Percentiles rank a stretch among this genome's conserved stretches.
phyloP scores from a whole-genome alignment of 1,140 invertebrate genomes.

The Brachionus rotundiformis region DNA sequence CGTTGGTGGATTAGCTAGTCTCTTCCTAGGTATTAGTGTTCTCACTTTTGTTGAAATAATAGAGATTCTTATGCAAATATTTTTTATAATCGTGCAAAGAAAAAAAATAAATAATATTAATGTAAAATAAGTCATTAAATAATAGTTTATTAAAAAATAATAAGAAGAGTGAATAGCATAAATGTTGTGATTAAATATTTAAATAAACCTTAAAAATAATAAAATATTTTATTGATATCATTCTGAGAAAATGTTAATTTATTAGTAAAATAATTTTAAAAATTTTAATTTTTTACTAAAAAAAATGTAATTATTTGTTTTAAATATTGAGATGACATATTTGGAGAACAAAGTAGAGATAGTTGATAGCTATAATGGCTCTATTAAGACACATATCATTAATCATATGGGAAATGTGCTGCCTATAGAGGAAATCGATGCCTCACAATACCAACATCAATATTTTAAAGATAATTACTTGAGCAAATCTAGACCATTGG shows the following conservation, averaged over 20 bases:
- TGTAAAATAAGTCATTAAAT: too few relatives aligned
- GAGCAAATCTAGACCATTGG: neutral
- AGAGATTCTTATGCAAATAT: slow-evolving; percentile 6
- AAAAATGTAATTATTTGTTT: neutral
- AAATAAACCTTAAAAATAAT: too few relatives aligned
- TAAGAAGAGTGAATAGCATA: too few relatives aligned
- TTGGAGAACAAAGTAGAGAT: neutral
- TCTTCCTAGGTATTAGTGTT: neutral
- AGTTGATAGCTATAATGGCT: neutral
- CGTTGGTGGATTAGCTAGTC: neutral
- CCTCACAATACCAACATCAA: neutral
- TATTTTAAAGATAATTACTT: neutral
- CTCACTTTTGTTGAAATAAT: slow-evolving; percentile 23
- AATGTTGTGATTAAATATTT: too few relatives aligned
- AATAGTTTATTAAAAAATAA: too few relatives aligned
- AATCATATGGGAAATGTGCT: neutral
- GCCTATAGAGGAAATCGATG: slow-evolving; percentile 31
- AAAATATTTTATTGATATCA: too few relatives aligned
- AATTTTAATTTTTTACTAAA: neutral
- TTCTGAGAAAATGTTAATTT: too few relatives aligned
- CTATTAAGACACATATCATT: neutral
- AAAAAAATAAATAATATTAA: neutral
- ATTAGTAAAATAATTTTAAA: too few relatives aligned
- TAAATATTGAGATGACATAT: neutral
- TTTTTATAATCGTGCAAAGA: neutral